Conservation (phyloP, 2,797 vertebrate species). For the Bradypodion pumilum region DNA sequence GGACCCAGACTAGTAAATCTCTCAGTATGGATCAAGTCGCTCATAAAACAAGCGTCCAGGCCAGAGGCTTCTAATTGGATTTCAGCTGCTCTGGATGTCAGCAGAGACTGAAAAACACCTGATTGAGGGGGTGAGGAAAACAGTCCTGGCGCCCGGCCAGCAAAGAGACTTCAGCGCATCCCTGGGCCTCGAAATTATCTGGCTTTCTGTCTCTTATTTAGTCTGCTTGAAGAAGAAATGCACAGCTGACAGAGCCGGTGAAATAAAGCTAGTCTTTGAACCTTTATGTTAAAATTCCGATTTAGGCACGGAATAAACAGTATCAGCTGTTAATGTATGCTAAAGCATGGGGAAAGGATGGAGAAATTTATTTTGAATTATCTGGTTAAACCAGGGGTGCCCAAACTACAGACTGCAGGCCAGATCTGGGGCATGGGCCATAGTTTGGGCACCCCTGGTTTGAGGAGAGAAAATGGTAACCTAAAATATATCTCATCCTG, state of each 20-base stretch:
- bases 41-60: fast-evolving
- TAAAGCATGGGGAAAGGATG: not conserved
- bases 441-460: too few species aligned
- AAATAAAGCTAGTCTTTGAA: not conserved
- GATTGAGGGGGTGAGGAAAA: conserved; percentile 29
- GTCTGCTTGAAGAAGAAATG: not conserved
- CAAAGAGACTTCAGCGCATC: not conserved
- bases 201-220: conserved; percentile 17
- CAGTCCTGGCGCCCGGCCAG: not conserved
- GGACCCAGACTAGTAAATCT: not conserved
- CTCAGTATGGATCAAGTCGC: not conserved
- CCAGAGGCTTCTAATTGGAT: not conserved
- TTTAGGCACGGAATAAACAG: not conserved
- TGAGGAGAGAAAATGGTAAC: too few species aligned
- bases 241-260: not conserved
- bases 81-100: fast-evolving
- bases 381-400: too few species aligned
- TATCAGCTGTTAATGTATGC: not conserved
- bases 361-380: not conserved
- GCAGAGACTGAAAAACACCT: not conserved
- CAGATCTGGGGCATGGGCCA: too few species aligned
- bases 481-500: too few species aligned
- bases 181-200: conserved; percentile 13
- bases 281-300: not conserved
- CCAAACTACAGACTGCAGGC: too few species aligned